Percentiles rank a stretch among this genome's conserved stretches.
Conservation (phyloP, 2,888 invertebrate genomes). For the Melinopterus prodromus region DNA sequence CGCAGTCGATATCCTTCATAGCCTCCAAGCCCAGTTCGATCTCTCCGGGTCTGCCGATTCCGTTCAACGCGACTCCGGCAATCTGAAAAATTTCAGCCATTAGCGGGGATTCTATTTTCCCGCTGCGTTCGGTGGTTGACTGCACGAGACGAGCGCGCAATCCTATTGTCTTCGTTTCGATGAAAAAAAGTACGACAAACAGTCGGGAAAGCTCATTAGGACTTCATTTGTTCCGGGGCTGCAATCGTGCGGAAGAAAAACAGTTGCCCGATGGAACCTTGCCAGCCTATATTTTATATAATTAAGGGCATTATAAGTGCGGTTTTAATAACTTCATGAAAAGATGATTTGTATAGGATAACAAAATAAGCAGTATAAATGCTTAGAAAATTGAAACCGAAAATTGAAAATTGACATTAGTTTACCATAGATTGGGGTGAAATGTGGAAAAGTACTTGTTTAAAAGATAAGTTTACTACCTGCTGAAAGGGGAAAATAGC, state of each 20-base stretch:
- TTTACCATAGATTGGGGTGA: too few species aligned
- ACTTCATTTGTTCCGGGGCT: slow-evolving; percentile 12
- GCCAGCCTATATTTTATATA: neutral
- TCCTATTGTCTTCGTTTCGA: slow-evolving; percentile 17
- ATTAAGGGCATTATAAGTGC: neutral
- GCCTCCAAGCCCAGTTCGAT: slow-evolving; percentile 74
- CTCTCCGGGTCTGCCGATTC: slow-evolving; percentile 77
- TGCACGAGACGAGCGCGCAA: neutral
- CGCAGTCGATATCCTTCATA: slow-evolving; percentile 71
- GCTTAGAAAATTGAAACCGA: too few species aligned
- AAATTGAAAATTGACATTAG: too few species aligned
- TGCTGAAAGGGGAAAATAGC: too few species aligned
- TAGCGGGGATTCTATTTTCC: neutral
- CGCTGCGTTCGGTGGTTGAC: neutral
- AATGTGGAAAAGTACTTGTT: too few species aligned
- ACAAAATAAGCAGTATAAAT: too few species aligned
- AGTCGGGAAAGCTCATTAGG: slow-evolving; percentile 18
- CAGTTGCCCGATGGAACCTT: neutral
- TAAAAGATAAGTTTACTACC: too few species aligned
- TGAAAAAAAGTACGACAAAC: neutral
- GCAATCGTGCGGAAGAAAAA: neutral
- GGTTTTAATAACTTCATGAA: neutral
- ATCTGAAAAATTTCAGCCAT: slow-evolving; percentile 65
- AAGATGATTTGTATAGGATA: too few species aligned
- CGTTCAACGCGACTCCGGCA: slow-evolving; percentile 80